A percentile compares a stretch with the other conserved stretches of the same genome.
Conservation (phyloP, 2,797 vertebrate species). For the Lophura swinhoii region DNA sequence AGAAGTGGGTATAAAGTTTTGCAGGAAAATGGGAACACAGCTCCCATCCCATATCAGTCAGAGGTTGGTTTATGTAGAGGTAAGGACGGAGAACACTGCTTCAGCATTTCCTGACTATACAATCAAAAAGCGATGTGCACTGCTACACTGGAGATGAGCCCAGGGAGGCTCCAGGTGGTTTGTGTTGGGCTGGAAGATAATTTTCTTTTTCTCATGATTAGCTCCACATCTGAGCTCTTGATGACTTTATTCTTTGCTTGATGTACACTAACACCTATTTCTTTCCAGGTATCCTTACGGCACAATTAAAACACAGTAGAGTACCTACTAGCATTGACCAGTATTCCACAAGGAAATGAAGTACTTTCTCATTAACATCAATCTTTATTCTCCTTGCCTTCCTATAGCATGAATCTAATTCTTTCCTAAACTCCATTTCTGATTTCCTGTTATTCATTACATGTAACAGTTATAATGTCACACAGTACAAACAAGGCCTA, state of each 20-base stretch:
- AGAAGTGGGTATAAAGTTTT: not conserved
- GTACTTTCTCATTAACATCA: not conserved
- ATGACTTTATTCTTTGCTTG: not conserved
- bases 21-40: not conserved
- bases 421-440: not conserved
- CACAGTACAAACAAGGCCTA: not conserved
- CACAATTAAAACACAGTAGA: not conserved
- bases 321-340: not conserved
- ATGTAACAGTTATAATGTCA: not conserved
- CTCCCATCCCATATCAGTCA: not conserved
- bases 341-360: not conserved
- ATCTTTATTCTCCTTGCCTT: not conserved
- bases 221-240: not conserved
- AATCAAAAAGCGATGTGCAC: not conserved
- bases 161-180: not conserved
- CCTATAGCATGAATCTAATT: not conserved
- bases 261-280: not conserved
- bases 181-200: not conserved
- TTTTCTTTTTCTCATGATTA: not conserved
- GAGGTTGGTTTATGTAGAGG: not conserved
- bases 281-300: not conserved
- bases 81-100: not conserved
- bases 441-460: not conserved
- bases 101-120: not conserved
- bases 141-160: not conserved